These are phyloP conservation scores for Danio rerio DNA, from an alignment of 2,113 vertebrate genomes.

Conservation along the genomic window DNA sequence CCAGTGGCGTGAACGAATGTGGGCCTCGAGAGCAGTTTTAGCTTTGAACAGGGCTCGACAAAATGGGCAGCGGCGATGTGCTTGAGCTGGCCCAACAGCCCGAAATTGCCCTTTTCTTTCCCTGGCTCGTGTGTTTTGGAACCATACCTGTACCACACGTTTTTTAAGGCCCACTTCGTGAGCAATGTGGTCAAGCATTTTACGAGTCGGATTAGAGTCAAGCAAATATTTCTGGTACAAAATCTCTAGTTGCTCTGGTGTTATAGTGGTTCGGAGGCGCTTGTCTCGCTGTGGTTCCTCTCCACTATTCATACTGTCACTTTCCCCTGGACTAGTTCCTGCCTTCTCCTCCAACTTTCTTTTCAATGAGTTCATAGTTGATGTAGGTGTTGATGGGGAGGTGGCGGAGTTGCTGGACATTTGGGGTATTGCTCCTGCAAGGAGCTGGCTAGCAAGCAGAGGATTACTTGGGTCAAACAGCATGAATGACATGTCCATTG, in stretches of 20 bases:
- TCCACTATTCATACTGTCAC: conserved; percentile 93
- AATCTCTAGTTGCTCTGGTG: conserved; percentile 96
- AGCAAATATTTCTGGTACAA: conserved; percentile 98
- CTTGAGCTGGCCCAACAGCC: conserved; percentile 95
- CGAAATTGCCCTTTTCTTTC: conserved; percentile 98
- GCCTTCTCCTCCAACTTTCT: conserved; percentile 98
- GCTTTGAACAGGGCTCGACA: conserved; percentile 98
- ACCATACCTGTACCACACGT: conserved; percentile 99
- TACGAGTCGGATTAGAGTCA: conserved; percentile 97
- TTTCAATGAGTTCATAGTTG: conserved; percentile 96
- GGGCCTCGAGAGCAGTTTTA: conserved; percentile 96
- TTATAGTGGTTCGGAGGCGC: conserved; percentile 96
- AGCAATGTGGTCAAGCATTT: conserved; percentile 98
- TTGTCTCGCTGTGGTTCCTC: conserved; percentile 98
- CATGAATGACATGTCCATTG: conserved; percentile 98
- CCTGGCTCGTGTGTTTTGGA: conserved; percentile 96
- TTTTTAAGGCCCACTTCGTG: conserved; percentile 98
- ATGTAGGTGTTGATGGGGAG: conserved; percentile 93
- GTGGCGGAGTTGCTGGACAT: conserved; percentile 93
- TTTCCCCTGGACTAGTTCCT: conserved; percentile 93
- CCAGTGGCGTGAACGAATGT: conserved; percentile 98
- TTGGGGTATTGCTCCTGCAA: conserved; percentile 92
- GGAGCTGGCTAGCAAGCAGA: conserved; percentile 91
- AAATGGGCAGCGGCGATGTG: conserved; percentile 95
- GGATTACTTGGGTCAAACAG: conserved; percentile 98